Evolutionary conservation across 2,888 invertebrate species (phyloP).

Genomic region (Himalopsyche japonica): DNA sequence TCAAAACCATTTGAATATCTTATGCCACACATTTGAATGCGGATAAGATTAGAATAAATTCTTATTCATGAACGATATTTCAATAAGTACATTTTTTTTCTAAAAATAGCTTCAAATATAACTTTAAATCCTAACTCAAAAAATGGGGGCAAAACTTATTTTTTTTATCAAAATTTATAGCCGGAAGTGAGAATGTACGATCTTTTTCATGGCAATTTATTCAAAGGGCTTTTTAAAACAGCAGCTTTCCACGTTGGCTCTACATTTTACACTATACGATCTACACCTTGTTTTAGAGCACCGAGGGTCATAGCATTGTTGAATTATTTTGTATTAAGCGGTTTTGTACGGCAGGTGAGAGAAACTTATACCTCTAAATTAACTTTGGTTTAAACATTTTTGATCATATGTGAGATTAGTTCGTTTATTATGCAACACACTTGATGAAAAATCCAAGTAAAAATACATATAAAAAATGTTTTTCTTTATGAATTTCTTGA

Average conservation of each 20-base stretch:
- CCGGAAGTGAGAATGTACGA: not conserved
- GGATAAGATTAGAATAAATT: not conserved
- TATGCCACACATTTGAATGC: not conserved
- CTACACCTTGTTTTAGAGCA: not conserved
- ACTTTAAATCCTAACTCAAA: not conserved
- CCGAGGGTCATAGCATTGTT: not conserved
- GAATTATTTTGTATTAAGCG: conserved; percentile 23
- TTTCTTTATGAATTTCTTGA: no score
- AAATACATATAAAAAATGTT: no score
- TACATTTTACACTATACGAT: not conserved
- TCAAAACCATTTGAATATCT: not conserved
- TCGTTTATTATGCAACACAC: no score
- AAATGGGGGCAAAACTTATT: not conserved
- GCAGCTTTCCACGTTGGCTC: not conserved
- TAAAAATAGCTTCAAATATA: not conserved
- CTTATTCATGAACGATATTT: not conserved
- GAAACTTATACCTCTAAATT: not conserved
- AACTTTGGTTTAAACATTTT: not conserved
- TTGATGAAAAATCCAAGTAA: no score
- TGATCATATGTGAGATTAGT: no score
- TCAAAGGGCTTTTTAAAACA: conserved; percentile 6
- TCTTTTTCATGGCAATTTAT: not conserved
- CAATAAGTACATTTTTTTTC: not conserved
- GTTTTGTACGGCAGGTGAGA: not conserved
- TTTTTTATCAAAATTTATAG: conserved; percentile 1